A percentile compares a stretch with the other conserved stretches of the same genome.
Evolutionary conservation across 1,140 invertebrate species (phyloP).

Genomic region (Lanistes nyassanus): DNA sequence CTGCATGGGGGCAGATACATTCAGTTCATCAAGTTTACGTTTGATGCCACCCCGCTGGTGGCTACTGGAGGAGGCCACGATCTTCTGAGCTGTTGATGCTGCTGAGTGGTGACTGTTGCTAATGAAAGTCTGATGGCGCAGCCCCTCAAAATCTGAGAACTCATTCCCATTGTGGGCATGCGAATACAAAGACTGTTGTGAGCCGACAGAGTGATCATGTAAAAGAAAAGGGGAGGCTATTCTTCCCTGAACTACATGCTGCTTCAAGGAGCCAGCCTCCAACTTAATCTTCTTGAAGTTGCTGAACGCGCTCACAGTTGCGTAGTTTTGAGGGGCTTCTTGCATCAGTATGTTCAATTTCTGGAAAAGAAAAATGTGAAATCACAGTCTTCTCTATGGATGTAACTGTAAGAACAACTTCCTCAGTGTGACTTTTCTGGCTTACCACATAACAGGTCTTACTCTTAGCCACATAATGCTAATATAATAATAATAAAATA

Average conservation of each 20-base stretch:
- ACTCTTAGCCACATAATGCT: too few species aligned
- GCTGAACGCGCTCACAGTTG: conserved; percentile 59
- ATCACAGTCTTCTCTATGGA: neutral
- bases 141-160: conserved; percentile 39
- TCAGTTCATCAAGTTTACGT: conserved; percentile 57
- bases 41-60: conserved; percentile 59
- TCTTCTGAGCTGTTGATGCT: conserved; percentile 18
- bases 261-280: conserved; percentile 48
- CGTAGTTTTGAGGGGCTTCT: conserved; percentile 56
- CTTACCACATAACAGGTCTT: too few species aligned
- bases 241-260: conserved; percentile 55
- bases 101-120: conserved; percentile 17
- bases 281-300: conserved; percentile 61
- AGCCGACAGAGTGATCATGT: conserved; percentile 21
- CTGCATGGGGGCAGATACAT: conserved; percentile 58
- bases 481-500: too few species aligned
- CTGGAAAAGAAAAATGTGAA: conserved; percentile 29
- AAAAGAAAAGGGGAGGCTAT: conserved; percentile 30
- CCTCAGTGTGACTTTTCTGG: too few species aligned
- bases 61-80: conserved; percentile 71
- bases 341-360: conserved; percentile 54
- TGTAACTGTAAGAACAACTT: too few species aligned
- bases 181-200: conserved; percentile 39
- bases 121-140: conserved; percentile 21
- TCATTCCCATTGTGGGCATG: conserved; percentile 52